A percentile compares a stretch with the other conserved stretches of the same genome.
phyloP scores from a whole-genome alignment of 2,888 invertebrate species.

The Philereme transversata region DNA sequence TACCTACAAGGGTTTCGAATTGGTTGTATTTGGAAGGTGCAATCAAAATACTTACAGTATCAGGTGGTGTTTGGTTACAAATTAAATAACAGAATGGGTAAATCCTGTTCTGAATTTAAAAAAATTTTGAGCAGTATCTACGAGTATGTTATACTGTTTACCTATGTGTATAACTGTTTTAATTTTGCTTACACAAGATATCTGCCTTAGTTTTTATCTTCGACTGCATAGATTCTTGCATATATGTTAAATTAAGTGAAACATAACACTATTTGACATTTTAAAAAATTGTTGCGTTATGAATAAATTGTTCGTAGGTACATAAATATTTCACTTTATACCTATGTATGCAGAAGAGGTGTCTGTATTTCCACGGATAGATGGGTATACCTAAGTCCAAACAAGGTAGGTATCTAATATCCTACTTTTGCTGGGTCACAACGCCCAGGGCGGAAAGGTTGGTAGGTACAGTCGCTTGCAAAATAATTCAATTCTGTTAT shows the following conservation, averaged over 20 bases:
- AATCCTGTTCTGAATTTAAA: too few relatives aligned
- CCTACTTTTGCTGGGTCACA: conserved; percentile 33
- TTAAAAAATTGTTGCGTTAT: too few relatives aligned
- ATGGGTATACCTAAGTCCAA: neutral
- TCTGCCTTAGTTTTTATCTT: too few relatives aligned
- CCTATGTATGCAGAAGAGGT: neutral
- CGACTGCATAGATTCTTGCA: too few relatives aligned
- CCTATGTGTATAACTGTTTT: too few relatives aligned
- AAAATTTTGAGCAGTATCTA: too few relatives aligned
- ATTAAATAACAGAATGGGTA: neutral
- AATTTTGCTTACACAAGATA: too few relatives aligned
- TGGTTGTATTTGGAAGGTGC: neutral
- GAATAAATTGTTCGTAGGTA: too few relatives aligned
- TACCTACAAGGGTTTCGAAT: conserved; percentile 7
- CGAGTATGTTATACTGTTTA: too few relatives aligned
- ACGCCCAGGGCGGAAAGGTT: conserved; percentile 28
- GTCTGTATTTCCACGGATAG: conserved; percentile 9
- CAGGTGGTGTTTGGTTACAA: neutral
- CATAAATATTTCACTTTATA: too few relatives aligned
- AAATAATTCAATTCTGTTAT: conserved; percentile 7
- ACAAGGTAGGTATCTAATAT: conserved; percentile 32
- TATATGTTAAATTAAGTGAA: too few relatives aligned
- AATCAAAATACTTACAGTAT: neutral
- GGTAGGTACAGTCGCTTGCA: conserved; percentile 35
- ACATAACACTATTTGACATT: too few relatives aligned